Conservation (phyloP, 2,888 invertebrate genomes). For the Eumerus sabulonum region DNA sequence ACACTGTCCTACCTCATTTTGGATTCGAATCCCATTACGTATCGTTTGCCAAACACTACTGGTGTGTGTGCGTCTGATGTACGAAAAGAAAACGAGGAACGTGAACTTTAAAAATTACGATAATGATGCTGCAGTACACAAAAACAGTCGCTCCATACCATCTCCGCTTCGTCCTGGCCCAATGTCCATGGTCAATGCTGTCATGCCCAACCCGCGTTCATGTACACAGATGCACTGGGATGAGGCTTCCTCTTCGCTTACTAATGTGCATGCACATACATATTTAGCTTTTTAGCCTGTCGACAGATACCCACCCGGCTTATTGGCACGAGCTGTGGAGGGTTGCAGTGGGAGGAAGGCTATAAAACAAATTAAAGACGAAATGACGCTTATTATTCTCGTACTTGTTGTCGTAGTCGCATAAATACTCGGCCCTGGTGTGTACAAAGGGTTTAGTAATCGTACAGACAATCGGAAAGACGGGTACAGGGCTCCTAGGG, state of each 20-base stretch:
- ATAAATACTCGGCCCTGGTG: no score
- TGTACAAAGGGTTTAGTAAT: no score
- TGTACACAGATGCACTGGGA: not conserved
- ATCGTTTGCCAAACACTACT: constrained; percentile 38
- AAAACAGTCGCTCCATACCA: constrained; percentile 27
- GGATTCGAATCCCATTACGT: constrained; percentile 38
- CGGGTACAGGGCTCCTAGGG: no score
- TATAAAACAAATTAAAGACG: no score
- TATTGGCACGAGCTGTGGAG: no score
- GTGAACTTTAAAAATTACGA: constrained; percentile 64
- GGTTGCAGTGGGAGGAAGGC: no score
- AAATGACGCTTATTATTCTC: no score
- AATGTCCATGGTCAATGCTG: constrained; percentile 45
- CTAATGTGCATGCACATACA: constrained; percentile 33
- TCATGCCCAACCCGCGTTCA: constrained; percentile 1
- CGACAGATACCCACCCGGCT: constrained; percentile 10
- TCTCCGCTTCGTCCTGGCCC: not conserved
- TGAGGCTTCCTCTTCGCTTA: constrained; percentile 21
- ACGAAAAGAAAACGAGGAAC: constrained; percentile 34
- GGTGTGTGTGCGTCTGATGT: constrained; percentile 11
- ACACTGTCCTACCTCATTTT: not conserved
- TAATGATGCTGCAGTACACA: constrained; percentile 56
- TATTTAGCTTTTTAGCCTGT: constrained; percentile 7
- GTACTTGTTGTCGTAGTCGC: no score
- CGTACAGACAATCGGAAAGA: no score